A percentile compares a stretch with the other conserved stretches of the same genome.
Evolutionary conservation across 2,797 vertebrate species (phyloP).

Genomic region (Lagodon rhomboides): DNA sequence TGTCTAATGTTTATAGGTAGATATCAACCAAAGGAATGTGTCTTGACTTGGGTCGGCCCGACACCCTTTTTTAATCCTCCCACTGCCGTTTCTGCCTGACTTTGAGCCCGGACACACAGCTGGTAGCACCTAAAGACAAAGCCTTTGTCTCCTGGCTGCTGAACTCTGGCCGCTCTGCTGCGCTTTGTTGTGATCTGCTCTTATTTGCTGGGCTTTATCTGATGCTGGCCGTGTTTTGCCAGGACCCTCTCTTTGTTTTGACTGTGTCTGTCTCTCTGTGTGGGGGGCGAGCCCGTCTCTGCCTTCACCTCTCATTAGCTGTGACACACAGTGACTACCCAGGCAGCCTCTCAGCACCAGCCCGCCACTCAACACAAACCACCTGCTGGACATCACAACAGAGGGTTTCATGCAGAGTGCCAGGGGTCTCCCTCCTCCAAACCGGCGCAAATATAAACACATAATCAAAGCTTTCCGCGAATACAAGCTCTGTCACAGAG

Average conservation of each 20-base stretch:
- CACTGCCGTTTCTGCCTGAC: background rate
- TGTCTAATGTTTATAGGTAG: background rate
- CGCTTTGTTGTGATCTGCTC: constrained; percentile 52
- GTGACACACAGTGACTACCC: constrained; percentile 46
- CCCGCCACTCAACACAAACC: constrained; percentile 56
- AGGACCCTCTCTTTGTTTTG: constrained; percentile 59
- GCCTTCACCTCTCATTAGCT: constrained; percentile 63
- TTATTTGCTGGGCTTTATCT: constrained; percentile 37
- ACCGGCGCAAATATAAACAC: constrained; percentile 34
- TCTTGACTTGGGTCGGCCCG: background rate
- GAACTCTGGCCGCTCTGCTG: constrained; percentile 23
- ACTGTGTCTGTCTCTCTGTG: constrained; percentile 52
- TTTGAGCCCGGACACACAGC: constrained; percentile 12
- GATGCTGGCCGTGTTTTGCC: constrained; percentile 51
- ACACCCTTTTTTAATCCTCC: background rate
- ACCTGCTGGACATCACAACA: constrained; percentile 58
- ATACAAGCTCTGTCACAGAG: background rate
- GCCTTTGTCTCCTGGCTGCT: constrained; percentile 29
- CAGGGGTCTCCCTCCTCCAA: background rate
- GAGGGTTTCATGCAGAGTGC: background rate
- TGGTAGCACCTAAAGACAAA: constrained; percentile 22
- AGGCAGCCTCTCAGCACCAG: constrained; percentile 53
- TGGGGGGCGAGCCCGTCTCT: constrained; percentile 42
- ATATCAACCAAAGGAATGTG: background rate
- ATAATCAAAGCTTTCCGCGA: constrained; percentile 21